Evolutionary conservation across 2,888 invertebrate species (phyloP).

Genomic region (Blera fallax): DNA sequence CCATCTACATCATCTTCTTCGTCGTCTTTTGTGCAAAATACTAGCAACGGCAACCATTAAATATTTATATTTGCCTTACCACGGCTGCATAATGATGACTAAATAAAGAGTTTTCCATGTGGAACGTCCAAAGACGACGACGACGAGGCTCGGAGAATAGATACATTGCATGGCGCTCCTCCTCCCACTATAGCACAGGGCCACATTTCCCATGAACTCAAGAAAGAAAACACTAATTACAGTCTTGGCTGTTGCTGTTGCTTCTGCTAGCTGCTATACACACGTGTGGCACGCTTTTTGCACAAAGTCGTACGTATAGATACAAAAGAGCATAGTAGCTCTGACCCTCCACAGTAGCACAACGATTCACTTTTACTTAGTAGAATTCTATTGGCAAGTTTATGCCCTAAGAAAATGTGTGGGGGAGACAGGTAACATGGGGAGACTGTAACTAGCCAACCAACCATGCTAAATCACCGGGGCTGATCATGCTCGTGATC

Average conservation of each 20-base stretch:
- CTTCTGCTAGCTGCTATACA: constrained; percentile 54
- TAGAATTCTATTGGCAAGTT: constrained; percentile 27
- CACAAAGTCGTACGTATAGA: constrained; percentile 42
- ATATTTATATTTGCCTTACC: constrained; percentile 66
- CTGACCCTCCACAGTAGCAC: constrained; percentile 36
- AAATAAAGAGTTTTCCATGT: constrained; percentile 69
- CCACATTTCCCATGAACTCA: constrained; percentile 60
- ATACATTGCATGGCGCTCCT: constrained; percentile 54
- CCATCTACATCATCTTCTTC: constrained; percentile 15
- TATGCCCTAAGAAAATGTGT: not conserved
- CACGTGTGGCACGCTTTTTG: constrained; percentile 72
- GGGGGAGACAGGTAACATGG: not conserved
- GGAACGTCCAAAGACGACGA: constrained; percentile 35
- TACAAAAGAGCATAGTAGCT: not conserved
- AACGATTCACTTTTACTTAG: constrained; percentile 62
- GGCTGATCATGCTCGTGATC: constrained; percentile 68
- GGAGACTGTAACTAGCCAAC: constrained; percentile 21
- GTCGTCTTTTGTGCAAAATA: constrained; percentile 11
- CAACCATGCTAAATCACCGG: constrained; percentile 50
- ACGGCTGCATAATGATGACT: constrained; percentile 69
- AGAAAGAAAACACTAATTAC: constrained; percentile 61
- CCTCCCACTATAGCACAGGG: constrained; percentile 59
- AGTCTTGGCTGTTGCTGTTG: constrained; percentile 39
- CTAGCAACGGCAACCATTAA: constrained; percentile 56
- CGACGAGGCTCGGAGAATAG: not conserved